phyloP scores from a whole-genome alignment of 2,888 invertebrate species.

The Apamea anceps region DNA sequence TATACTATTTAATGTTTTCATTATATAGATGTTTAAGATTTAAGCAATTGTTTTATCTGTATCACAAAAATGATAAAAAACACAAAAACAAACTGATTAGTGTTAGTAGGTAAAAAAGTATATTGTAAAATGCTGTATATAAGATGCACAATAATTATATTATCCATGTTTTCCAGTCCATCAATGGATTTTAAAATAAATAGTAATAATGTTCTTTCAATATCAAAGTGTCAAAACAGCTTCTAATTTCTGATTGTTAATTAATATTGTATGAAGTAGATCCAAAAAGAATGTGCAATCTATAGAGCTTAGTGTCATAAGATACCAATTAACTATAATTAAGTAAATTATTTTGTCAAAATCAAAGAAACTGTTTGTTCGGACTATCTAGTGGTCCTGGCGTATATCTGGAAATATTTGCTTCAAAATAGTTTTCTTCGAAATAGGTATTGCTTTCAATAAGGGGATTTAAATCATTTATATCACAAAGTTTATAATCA shows the following conservation, averaged over 20 bases:
- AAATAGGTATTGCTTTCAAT: constrained; percentile 46
- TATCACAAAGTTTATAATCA: constrained; percentile 60
- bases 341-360: constrained; percentile 42
- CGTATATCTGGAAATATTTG: constrained; percentile 45
- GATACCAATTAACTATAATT: constrained; percentile 50
- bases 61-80: constrained; percentile 69
- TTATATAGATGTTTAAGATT: constrained; percentile 64
- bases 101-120: constrained; percentile 72
- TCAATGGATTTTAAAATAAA: constrained; percentile 55
- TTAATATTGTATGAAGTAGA: constrained; percentile 44
- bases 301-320: constrained; percentile 63
- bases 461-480: constrained; percentile 37
- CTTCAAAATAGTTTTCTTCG: constrained; percentile 44
- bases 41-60: constrained; percentile 67
- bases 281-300: constrained; percentile 56
- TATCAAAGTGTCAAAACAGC: constrained; percentile 56
- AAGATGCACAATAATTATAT: constrained; percentile 70
- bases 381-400: constrained; percentile 50
- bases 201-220: constrained; percentile 50
- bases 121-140: constrained; percentile 77
- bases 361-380: constrained; percentile 38
- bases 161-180: constrained; percentile 60
- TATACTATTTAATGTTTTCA: constrained; percentile 70
- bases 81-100: constrained; percentile 70
- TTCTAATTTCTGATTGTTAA: constrained; percentile 56